Evolutionary conservation across 2,888 invertebrate genomes (phyloP).

Genomic region (Camponotus fellah): DNA sequence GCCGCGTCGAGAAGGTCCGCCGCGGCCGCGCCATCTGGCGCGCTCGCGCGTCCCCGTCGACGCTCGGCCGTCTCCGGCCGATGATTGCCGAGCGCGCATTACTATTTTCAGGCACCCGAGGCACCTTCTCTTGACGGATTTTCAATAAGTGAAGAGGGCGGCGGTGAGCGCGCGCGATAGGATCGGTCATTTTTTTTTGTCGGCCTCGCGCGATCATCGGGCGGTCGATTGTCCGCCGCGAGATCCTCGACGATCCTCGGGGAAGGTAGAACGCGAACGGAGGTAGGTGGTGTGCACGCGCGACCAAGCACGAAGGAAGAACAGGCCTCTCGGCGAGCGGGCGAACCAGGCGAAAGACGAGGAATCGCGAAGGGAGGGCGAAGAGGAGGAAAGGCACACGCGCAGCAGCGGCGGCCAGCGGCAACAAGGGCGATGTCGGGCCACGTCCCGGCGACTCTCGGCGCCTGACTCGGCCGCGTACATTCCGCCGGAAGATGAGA

Average conservation of each 20-base stretch:
- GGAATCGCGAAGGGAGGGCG: background rate
- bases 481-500: constrained; percentile 79
- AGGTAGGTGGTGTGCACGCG: constrained; percentile 63
- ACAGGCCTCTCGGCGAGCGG: background rate
- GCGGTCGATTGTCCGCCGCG: constrained; percentile 51
- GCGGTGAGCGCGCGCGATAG: constrained; percentile 70
- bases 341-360: background rate
- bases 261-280: constrained; percentile 56
- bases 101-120: constrained; percentile 85
- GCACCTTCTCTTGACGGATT: constrained; percentile 83
- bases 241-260: constrained; percentile 66
- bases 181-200: constrained; percentile 72
- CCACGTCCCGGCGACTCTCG: constrained; percentile 75
- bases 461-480: constrained; percentile 74
- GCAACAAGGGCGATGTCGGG: constrained; percentile 71
- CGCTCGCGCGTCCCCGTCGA: constrained; percentile 65
- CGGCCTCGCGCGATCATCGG: constrained; percentile 16
- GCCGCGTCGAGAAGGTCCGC: constrained; percentile 46
- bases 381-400: background rate
- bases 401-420: background rate
- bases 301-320: constrained; percentile 49
- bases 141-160: constrained; percentile 83
- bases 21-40: constrained; percentile 68
- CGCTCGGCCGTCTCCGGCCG: constrained; percentile 74
- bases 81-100: constrained; percentile 82